Base-by-base conservation (phyloP, 2,797 vertebrate species). In the Alfaro cultratus region DNA sequence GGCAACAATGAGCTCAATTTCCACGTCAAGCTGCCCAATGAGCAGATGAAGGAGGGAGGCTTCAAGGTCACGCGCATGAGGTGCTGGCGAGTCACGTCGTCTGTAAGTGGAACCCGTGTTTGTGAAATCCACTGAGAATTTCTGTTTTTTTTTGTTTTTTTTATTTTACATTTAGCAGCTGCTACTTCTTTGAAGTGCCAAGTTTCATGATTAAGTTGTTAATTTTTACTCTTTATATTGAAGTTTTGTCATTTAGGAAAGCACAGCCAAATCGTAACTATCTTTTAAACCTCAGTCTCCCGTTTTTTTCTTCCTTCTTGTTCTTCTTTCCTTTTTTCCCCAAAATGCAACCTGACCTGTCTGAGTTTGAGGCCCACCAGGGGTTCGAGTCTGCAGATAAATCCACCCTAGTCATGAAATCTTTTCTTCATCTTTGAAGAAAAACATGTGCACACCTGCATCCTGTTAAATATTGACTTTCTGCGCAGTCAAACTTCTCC, bases 51-150 rank as follows among this genome's bases (percentile, higher is more conserved):
- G 75, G 99, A 99, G 89, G 99, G 98, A 74, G 99, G 98, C 94
- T 99, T 99, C 95, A 99, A 99, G 93, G 99, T 99, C 81, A 99
- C 99, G 0, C 97, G 99, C 73, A 99, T 99, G 98, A 96, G 98
- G 71, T 99, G 99, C 92, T 99, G 99, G 99, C 93, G 99, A 57
- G 98, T 99, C 88, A 99, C 99, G 0, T 99, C 98, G 39, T 99
- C 97, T 78, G 99, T 99, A 95, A 98, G 98, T 97, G 71, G 16
- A 77, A 16, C 16, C 31, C 11, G 64, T 64, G 1, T 12, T 36
- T 74, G 36, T n/a, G 51, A 67, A 73, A 60, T 21, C n/a, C 41
- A n/a, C 7, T 1, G 60, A 12, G 34, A 16, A 47, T 12, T 46
- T 64, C 11, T 15, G 29, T 41, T 10, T 26, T 39, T 43, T 15